phyloP scores from a whole-genome alignment of 2,113 vertebrate species.

The Coracopsis vasa region DNA sequence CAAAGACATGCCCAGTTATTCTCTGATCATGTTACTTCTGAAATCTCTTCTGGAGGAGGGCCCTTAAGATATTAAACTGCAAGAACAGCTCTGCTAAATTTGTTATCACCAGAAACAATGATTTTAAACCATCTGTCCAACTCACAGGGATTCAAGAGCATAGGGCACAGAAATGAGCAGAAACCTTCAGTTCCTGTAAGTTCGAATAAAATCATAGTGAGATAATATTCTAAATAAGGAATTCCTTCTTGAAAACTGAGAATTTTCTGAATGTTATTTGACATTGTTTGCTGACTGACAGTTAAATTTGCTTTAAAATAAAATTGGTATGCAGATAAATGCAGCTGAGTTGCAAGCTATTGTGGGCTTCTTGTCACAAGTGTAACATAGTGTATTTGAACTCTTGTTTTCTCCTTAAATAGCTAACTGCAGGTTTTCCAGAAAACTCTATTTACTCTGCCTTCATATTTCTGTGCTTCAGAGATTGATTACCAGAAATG shows the following conservation, averaged over 20 bases:
- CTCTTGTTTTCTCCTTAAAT: not conserved
- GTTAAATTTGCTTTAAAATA: not conserved
- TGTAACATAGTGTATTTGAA: not conserved
- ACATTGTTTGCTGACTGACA: not conserved
- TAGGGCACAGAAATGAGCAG: not conserved
- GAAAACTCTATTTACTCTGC: not conserved
- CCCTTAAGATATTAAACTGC: not conserved
- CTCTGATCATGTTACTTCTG: not conserved
- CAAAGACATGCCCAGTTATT: not conserved
- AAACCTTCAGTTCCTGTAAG: not conserved
- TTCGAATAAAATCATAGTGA: not conserved
- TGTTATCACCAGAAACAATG: not conserved
- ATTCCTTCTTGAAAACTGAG: not conserved
- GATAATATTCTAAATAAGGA: not conserved
- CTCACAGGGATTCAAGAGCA: not conserved
- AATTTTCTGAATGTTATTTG: not conserved
- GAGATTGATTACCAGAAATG: not conserved
- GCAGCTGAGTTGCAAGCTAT: not conserved
- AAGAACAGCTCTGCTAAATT: not conserved
- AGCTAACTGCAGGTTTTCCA: not conserved
- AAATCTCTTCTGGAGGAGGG: not conserved
- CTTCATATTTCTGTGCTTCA: not conserved
- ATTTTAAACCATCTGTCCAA: constrained; percentile 10
- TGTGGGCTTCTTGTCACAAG: not conserved
- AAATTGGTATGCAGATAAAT: not conserved